Conservation (phyloP, 2,797 vertebrate species). For the Brachymystax lenok region DNA sequence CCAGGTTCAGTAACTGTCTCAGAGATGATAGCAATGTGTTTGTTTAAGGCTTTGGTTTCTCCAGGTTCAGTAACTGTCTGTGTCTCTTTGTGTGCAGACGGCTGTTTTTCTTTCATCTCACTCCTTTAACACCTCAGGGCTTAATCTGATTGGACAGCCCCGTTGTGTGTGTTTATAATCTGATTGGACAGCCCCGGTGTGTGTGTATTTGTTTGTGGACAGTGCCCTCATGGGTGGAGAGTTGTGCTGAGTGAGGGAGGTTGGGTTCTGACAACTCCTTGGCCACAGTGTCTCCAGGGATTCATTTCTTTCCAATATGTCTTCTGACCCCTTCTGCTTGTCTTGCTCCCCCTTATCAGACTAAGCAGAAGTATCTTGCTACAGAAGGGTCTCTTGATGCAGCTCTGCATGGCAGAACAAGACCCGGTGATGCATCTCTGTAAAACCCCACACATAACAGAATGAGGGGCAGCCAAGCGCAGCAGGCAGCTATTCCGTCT, state of each 20-base stretch:
- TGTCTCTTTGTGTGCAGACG: slow-evolving; percentile 48
- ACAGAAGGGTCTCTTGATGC: not conserved
- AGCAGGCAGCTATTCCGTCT: not conserved
- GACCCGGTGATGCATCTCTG: not conserved
- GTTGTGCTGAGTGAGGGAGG: not conserved
- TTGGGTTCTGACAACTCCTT: not conserved
- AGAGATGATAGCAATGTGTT: slow-evolving; percentile 53
- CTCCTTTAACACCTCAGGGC: slow-evolving; percentile 52
- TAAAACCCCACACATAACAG: not conserved
- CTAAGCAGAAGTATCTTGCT: not conserved
- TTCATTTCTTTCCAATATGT: slow-evolving; percentile 4
- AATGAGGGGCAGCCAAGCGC: not conserved
- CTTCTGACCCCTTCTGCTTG: not conserved
- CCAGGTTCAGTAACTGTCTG: slow-evolving; percentile 51
- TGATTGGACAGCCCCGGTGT: slow-evolving; percentile 55
- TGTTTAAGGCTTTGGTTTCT: slow-evolving; percentile 62
- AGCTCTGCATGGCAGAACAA: not conserved
- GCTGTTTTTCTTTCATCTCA: slow-evolving; percentile 69
- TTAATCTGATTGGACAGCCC: slow-evolving; percentile 60
- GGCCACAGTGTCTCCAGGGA: not conserved
- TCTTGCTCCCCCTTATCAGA: not conserved
- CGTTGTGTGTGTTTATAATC: slow-evolving; percentile 46
- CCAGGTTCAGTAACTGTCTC: slow-evolving; percentile 51
- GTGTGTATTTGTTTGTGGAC: slow-evolving; percentile 47
- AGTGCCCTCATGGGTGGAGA: slow-evolving; percentile 31